Evolutionary conservation across 2,888 invertebrate genomes (phyloP), one percentile per base, ranked within the genome.

Genomic region (Marronus borbonicus): DNA sequence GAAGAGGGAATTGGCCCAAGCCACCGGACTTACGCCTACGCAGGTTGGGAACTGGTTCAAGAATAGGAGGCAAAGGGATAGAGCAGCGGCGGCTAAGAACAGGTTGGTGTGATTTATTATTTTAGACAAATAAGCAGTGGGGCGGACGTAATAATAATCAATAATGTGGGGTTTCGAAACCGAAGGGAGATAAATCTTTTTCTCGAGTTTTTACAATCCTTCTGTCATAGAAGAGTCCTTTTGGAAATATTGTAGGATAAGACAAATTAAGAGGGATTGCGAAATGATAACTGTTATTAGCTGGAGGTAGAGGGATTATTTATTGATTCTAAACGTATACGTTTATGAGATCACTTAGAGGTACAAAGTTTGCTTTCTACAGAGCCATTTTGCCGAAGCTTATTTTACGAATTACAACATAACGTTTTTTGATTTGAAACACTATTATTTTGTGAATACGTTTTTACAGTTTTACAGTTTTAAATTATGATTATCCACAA

Each of bases 31-130:
- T 81, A 97, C 97, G 76, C 96, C 97, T 58, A 98, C 97, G 70
- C 97, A 97, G 90, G 97, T 97, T 80, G 96, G 96, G 76, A 97
- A 97, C 89, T 97, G 97, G 97, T 97, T 97, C 90, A 97, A 97
- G 88, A 97, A 97, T 89, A 90, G 96, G 80, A 90, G 97, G 84
- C 97, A 97, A 87, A 90, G 97, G 82, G 97, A 97, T 89, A 90
- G 97, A 82, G 96, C 97, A 24, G 97, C 96, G 20, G 96, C 98
- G 77, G 98, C 98, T 81, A 98, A 98, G 92, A 98, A 98, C 92
- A 95, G 98, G 94, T 98, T 91, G 90, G 94, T 82, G 70, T 76
- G 44, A 76, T 76, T 76, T 79, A 74, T 77, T 70, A 52, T 70
- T 82, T 82, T 82, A 80, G 81, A 82, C 82, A 80, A 81, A 81